Evolutionary conservation across 1,140 invertebrate species (phyloP), one percentile per base, ranked within the genome.

Genomic region (Polyergus mexicanus): DNA sequence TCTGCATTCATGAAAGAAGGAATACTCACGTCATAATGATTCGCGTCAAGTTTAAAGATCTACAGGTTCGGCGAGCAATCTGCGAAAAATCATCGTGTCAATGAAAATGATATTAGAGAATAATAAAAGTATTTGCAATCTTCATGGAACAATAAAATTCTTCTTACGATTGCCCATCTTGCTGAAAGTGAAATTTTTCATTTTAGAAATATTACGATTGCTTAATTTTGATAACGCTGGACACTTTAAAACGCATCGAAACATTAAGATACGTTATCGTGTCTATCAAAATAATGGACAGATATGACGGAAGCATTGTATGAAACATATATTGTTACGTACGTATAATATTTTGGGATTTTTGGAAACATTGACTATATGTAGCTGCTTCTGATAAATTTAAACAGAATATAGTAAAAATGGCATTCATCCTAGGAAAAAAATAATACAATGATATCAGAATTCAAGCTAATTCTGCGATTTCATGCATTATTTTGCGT

Each of bases 71-170:
- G 28, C 47, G 56, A 38, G 56, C 35, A 68, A 91, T 91, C 88
- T 91, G 86, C 56, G 71, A 89, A 90, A 90, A 88, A 90, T 60
- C 77, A 32, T 84, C 35, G 2, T n/a, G 51, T 87, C 78, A 88
- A 68, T 65, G 0, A 44, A 4, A 10, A 65, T 19, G 62, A 35
- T 35, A 19, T 1, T 16, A 3, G 2, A 35, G 1, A 3, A 65
- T 19, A 63, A 63, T 32, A 19, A 65, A 51, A 3, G 2, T 47
- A 51, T 51, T 51, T 19, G 4, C 4, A 51, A 51, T 51, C 47
- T 19, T 51, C 4, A 51, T 4, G 5, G 13, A 19, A 16, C 16
- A 19, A 51, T 51, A 19, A 16, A 0, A 51, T 51, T 51, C 4
- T 16, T 41, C n/a, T 75, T 8, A 56, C 32, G 7, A 22, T 58